Percentiles rank a stretch among this genome's conserved stretches.
These are phyloP conservation scores for Trichogramma pretiosum DNA, from an alignment of 1,140 invertebrate genomes.

Conservation along the genomic window DNA sequence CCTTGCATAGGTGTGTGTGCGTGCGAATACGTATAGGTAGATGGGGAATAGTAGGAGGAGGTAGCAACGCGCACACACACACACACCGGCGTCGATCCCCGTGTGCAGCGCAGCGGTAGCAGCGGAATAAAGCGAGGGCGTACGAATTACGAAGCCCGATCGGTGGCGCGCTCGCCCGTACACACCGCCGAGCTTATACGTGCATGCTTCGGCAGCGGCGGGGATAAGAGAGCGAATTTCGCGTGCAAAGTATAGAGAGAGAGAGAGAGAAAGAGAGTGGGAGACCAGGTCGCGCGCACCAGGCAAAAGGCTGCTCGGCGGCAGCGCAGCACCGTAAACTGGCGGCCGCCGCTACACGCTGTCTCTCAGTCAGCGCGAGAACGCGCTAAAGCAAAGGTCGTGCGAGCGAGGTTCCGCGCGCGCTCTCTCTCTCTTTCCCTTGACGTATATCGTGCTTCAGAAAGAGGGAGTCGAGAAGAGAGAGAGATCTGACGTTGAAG, in stretches of 20 bases:
- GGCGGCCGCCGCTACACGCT: constrained; percentile 24
- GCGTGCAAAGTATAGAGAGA: constrained; percentile 11
- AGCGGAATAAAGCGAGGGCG: constrained; percentile 9
- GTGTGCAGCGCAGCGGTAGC: constrained; percentile 5
- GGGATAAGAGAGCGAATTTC: constrained; percentile 11
- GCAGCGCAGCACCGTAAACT: constrained; percentile 1
- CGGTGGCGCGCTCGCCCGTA: not conserved
- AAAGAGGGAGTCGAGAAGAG: too few species aligned
- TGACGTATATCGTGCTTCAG: too few species aligned
- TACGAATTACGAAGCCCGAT: too few species aligned
- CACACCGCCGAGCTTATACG: not conserved
- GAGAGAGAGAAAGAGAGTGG: constrained; percentile 18
- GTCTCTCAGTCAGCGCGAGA: constrained; percentile 43
- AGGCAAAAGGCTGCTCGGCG: constrained; percentile 18
- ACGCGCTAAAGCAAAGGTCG: constrained; percentile 43
- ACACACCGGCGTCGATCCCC: not conserved
- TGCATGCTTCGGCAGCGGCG: constrained; percentile 4
- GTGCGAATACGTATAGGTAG: too few species aligned
- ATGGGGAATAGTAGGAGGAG: too few species aligned
- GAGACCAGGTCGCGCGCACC: constrained; percentile 19
- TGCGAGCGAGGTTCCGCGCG: too few species aligned
- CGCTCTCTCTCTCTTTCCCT: too few species aligned
- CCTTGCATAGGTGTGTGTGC: too few species aligned
- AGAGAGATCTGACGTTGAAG: too few species aligned
- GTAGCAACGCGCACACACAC: not conserved